Base-by-base conservation (phyloP, 2,888 invertebrate genomes). In the Chymomyza amoena region DNA sequence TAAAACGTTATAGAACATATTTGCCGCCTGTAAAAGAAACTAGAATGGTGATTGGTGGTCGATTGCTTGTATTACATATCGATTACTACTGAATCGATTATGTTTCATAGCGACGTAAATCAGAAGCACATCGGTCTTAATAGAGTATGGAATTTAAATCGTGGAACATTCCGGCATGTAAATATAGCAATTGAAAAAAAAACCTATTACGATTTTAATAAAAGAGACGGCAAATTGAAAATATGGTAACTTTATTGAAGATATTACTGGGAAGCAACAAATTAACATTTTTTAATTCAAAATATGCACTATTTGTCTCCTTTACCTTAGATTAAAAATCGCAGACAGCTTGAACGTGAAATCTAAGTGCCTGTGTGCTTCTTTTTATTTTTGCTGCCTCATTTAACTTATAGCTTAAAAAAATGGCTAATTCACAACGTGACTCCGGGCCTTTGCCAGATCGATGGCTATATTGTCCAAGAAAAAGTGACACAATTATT, bases 381-480 rank as follows among this genome's bases (percentile, higher is more conserved):
- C 9, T 45, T 45, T 45, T 45, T 45, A 4, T 45, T 45, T 13
- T 7, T 13, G 0, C 13, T 13, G 13, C 10, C 13, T 13, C 13
- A 10, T 13, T 45, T 10, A 10, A 39, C 13, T 39, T 13, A 45
- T 13, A 13, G 13, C 4, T 45, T 32, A 32, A 32, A 32, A 32
- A 20, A 54, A 77, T 80, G 80, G 74, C 80, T n/a, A 32, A 32
- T 32, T 32, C 9, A 32, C 5, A 32, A 32, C 0, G 32, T 32
- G 32, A 32, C 9, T 32, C 7, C 57, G 94, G 95, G 32, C 94
- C 95, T 15, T 92, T 97, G 69, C 97, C 97, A 25, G 94, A 94
- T 81, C 94, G 97, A 77, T 97, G 97, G 97, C 92, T 97, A 50
- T 93, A 95, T 76, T 97, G 97, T 90, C 97, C 97, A 64, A 93